A percentile compares a stretch with the other conserved stretches of the same genome.
Conservation (phyloP, 2,888 invertebrate genomes). For the Cyaniris semiargus region DNA sequence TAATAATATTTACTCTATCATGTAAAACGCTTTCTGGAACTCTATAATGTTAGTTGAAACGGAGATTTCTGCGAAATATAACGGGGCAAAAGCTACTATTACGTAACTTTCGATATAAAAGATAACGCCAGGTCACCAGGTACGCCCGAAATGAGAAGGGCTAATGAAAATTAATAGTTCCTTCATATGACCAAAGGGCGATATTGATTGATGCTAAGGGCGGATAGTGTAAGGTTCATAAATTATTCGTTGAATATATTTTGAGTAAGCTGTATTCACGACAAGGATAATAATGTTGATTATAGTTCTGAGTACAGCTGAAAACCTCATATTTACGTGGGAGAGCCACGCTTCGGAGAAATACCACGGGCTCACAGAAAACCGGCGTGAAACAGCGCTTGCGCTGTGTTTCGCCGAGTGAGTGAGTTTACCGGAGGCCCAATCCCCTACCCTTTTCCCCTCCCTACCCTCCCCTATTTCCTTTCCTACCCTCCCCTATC, state of each 20-base stretch:
- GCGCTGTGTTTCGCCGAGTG: too few species aligned
- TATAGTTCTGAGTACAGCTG: too few species aligned
- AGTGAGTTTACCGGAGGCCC: too few species aligned
- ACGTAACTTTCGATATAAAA: constrained; percentile 3
- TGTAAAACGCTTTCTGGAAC: background rate
- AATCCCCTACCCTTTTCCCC: too few species aligned
- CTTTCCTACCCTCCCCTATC: too few species aligned
- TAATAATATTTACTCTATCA: background rate
- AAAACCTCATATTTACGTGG: too few species aligned
- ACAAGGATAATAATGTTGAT: too few species aligned
- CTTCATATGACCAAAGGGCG: background rate
- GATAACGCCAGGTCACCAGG: constrained; percentile 3
- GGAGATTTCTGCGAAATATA: background rate
- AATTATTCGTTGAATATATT: background rate
- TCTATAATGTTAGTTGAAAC: background rate
- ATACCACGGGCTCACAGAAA: too few species aligned
- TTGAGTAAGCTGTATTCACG: too few species aligned
- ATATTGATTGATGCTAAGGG: background rate
- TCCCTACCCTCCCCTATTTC: too few species aligned
- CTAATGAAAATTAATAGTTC: constrained; percentile 13
- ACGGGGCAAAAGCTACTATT: background rate
- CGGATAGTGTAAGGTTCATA: background rate
- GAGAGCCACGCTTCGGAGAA: too few species aligned
- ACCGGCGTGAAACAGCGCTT: too few species aligned
- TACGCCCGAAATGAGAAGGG: background rate